These are phyloP conservation scores for Mizuhopecten yessoensis DNA, from an alignment of 1,140 invertebrate genomes.

Conservation along the genomic window DNA sequence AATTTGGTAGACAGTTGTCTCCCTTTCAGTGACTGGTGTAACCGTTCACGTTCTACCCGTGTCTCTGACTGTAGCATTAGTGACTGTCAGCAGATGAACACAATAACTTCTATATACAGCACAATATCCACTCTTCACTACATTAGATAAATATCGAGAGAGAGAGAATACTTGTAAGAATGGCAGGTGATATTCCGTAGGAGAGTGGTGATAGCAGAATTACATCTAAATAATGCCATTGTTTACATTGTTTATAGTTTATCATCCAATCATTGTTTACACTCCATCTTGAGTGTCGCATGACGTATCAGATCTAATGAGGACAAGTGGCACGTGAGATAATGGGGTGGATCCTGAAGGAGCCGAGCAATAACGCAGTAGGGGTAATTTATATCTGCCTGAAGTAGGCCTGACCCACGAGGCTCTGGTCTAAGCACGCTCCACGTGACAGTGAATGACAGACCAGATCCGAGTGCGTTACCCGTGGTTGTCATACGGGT, in stretches of 20 bases:
- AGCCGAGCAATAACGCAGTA: not conserved
- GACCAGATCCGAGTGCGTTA: not conserved
- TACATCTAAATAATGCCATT: too few relatives aligned
- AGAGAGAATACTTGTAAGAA: too few relatives aligned
- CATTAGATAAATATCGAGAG: too few relatives aligned
- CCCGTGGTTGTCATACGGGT: slow-evolving; percentile 18
- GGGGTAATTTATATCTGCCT: not conserved
- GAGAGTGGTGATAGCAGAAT: not conserved
- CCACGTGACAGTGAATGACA: not conserved
- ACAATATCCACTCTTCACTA: too few relatives aligned
- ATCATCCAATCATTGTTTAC: not conserved
- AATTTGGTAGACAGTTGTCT: too few relatives aligned
- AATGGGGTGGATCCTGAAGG: not conserved
- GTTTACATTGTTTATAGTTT: too few relatives aligned
- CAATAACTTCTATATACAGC: too few relatives aligned
- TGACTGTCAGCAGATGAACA: too few relatives aligned
- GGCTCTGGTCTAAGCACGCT: not conserved
- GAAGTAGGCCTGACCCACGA: slow-evolving; percentile 5
- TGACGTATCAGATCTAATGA: not conserved
- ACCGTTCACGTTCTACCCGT: too few relatives aligned
- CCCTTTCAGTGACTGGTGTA: too few relatives aligned
- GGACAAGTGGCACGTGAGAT: slow-evolving; percentile 36
- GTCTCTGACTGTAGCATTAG: too few relatives aligned
- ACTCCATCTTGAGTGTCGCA: not conserved
- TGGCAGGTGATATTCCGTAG: not conserved